These are phyloP conservation scores for Theropithecus gelada DNA, from an alignment of 2,113 vertebrate genomes.

Conservation along the genomic window DNA sequence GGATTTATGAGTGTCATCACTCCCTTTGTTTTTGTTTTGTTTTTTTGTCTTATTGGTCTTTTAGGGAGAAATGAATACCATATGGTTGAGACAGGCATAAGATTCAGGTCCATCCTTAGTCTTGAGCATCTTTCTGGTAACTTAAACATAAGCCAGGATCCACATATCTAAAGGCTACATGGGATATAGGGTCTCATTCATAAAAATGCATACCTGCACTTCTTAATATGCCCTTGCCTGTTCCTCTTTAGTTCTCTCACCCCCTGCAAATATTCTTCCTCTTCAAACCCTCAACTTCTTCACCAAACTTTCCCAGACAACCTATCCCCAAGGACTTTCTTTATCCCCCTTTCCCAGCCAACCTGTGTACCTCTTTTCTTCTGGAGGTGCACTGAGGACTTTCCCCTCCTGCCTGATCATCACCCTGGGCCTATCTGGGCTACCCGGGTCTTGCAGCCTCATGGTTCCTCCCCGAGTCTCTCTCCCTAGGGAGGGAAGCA, in stretches of 20 bases:
- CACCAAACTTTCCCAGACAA: not conserved
- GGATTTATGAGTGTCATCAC: not conserved
- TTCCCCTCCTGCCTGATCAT: too few relatives aligned
- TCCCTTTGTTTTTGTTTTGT: not conserved
- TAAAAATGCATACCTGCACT: not conserved
- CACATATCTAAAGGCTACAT: not conserved
- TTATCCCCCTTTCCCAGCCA: not conserved
- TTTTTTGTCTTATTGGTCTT: not conserved
- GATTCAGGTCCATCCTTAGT: not conserved
- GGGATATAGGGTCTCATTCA: not conserved
- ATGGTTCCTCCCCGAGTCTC: not conserved
- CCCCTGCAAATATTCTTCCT: not conserved
- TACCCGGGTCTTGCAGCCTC: not conserved
- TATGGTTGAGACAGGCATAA: fast-evolving
- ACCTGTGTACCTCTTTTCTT: not conserved
- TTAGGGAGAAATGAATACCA: not conserved
- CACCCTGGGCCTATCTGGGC: not conserved
- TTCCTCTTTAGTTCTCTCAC: not conserved
- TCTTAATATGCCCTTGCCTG: not conserved
- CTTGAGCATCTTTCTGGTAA: not conserved
- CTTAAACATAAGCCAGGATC: not conserved
- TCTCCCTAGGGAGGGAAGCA: not conserved
- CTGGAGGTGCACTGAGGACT: not conserved
- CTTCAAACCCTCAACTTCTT: not conserved
- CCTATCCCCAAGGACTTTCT: not conserved